phyloP scores from a whole-genome alignment of 2,888 invertebrate species.

The Lamellibrachia satsuma region DNA sequence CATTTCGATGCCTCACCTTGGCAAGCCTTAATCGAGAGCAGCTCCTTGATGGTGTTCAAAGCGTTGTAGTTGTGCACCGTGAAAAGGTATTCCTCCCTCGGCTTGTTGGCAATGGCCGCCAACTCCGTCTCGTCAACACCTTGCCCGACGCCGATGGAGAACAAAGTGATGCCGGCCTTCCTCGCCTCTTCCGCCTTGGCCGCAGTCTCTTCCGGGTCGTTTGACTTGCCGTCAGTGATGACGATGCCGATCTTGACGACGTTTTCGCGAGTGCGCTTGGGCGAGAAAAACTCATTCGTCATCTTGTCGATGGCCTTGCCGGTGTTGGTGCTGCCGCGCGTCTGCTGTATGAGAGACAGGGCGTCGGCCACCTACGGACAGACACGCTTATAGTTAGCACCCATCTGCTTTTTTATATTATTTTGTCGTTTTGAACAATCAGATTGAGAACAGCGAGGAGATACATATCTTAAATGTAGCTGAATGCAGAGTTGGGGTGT shows the following conservation, averaged over 20 bases:
- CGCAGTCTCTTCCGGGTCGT: conserved; percentile 43
- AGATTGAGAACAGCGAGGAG: background rate
- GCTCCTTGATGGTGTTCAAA: conserved; percentile 51
- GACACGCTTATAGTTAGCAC: background rate
- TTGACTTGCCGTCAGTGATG: conserved; percentile 58
- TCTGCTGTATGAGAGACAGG: conserved; percentile 24
- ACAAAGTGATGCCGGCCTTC: conserved; percentile 53
- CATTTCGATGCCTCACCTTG: conserved; percentile 36
- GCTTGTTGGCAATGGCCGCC: conserved; percentile 52
- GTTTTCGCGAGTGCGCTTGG: conserved; percentile 17
- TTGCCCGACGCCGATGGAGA: conserved; percentile 59
- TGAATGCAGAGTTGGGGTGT: background rate
- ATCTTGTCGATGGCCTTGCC: conserved; percentile 43
- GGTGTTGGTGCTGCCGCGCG: conserved; percentile 38
- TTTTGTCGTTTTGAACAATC: background rate
- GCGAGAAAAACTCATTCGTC: conserved; percentile 26
- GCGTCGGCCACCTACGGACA: background rate
- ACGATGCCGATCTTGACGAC: conserved; percentile 52
- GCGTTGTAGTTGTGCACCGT: conserved; percentile 53
- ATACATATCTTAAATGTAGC: background rate
- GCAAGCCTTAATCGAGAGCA: conserved; percentile 56
- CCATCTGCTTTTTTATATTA: background rate
- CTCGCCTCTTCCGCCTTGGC: conserved; percentile 46
- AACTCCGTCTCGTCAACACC: conserved; percentile 52
- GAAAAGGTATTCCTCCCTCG: conserved; percentile 52